Evolutionary conservation across 2,888 invertebrate species (phyloP), one percentile per base, ranked within the genome.

Genomic region (Oscheius sp.): DNA sequence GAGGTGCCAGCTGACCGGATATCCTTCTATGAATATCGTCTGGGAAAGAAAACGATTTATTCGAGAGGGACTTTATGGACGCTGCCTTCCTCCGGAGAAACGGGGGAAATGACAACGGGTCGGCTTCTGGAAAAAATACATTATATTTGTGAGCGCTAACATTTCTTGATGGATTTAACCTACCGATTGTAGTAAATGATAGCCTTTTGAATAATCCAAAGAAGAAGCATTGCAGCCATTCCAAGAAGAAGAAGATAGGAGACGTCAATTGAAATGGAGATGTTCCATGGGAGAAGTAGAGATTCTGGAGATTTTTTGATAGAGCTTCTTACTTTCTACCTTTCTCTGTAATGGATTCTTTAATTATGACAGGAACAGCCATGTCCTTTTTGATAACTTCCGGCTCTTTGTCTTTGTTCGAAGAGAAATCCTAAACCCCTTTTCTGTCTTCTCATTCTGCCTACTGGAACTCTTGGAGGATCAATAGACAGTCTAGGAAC

Each of bases 21-120:
- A 47, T 47, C 12, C 24, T 24, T 47, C 24, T 47, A 41, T 41
- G 14, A 12, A 41, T 14, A 41, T 17, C 4, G 12, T n/a, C 14
- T 6, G 22, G 12, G 8, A 47, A 12, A 47, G 12, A 47, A 47
- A 14, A 8, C 4, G 12, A 6, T 50, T 44, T 44, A 59, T 6
- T 41, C 44, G 30, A 59, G 59, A 59, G 59, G 59, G 1, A 59
- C 44, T 30, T 59, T 59, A 28, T 26, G 41, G 20, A 59, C 59
- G 17, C 22, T 41, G 41, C 44, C 44, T 6, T 22, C 41, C n/a
- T 59, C 59, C n/a, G 26, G 32, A 14, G 33, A 32, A 17, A 54
- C 20, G 12, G 59, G 59, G 17, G 44, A 44, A 41, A 59, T 26
- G 41, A 38, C 24, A 30, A 41, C 44, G 17, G 41, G 41, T 28